Evolutionary conservation across 2,888 invertebrate species (phyloP), one percentile per base, ranked within the genome.

Genomic region (Lasiommata megera): DNA sequence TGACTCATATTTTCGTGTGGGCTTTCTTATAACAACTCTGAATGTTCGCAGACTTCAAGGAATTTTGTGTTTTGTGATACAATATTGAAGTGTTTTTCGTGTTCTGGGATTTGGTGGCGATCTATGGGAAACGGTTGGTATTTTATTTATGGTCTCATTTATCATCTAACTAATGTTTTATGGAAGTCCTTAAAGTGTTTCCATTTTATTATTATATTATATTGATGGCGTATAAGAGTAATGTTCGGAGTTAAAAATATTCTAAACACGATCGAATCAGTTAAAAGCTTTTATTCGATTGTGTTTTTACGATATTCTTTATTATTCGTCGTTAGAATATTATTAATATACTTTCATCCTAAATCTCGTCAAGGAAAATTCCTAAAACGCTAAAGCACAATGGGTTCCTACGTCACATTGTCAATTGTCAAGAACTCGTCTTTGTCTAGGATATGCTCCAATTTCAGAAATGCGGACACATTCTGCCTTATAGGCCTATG

Each of bases 71-170:
- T 63, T 65, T 64, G 69, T 69, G 69, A 60, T 62, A 65, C 63
- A 66, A 64, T 66, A 63, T 66, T 65, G 44, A 59, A 60, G 69
- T 68, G 68, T 65, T 66, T n/a, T 69, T 65, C 61, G 66, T 67
- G 64, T 67, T 66, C 67, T 71, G 65, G 69, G 68, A 69, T 69
- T 67, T 68, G 62, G 65, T 66, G 69, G 66, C 58, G 64, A 60
- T 66, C 66, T 64, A 66, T 66, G 65, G 65, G 63, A 62, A 66
- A 67, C 65, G 68, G 67, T 71, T 64, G 64, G 68, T 69, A 69
- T 68, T 52, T 29, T 29, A 14, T 28, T 17, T 31, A 23, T 23
- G 28, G 44, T 23, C 44, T 16, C 29, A 8, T 29, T 31, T 31
- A 46, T 46, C 9, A 12, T 16, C 3, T 29, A 14, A 29, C 29